Conservation (phyloP, 2,113 vertebrate species). For the Dasyprocta punctata region DNA sequence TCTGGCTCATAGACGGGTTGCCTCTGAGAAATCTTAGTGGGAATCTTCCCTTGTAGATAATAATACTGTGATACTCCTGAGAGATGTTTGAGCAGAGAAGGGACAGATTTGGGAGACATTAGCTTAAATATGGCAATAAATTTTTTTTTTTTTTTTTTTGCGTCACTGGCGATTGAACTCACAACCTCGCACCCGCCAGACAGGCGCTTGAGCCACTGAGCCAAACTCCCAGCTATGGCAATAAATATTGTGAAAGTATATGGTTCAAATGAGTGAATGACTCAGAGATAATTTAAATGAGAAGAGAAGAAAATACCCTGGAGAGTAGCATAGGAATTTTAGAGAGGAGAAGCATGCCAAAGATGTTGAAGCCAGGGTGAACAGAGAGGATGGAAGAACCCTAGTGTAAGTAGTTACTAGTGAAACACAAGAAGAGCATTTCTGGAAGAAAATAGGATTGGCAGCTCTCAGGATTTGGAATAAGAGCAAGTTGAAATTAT, state of each 20-base stretch:
- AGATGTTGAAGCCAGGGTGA: too few species aligned
- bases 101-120: background rate
- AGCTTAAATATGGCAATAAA: background rate
- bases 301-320: background rate
- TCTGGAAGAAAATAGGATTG: background rate
- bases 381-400: background rate
- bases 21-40: background rate
- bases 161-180: too few species aligned
- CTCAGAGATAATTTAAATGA: background rate
- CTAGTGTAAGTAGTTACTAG: background rate
- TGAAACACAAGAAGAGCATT: background rate
- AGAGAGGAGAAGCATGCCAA: background rate
- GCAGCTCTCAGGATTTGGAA: background rate
- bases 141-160: too few species aligned
- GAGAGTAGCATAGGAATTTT: background rate
- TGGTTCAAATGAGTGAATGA: background rate
- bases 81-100: background rate
- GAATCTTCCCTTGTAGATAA: constrained; percentile 9
- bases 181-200: too few species aligned
- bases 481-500: background rate
- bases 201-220: too few species aligned
- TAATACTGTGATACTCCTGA: background rate
- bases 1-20: background rate
- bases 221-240: too few species aligned
- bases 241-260: background rate